These are phyloP conservation scores for Cephalotes varians DNA, from an alignment of 2,888 invertebrate genomes.

Conservation along the genomic window DNA sequence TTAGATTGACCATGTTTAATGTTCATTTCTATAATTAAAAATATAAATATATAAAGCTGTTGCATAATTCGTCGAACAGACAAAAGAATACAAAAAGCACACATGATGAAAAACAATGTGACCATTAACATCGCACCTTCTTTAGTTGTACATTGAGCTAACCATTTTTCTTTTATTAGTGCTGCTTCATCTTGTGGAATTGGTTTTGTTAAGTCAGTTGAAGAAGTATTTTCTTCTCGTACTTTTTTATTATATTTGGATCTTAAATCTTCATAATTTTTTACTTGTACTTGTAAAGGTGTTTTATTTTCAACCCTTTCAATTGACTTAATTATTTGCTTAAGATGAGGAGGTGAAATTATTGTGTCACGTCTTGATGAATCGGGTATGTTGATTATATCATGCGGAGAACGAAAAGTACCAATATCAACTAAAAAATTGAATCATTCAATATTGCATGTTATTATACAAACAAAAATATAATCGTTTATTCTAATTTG, in stretches of 20 bases:
- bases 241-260: constrained; percentile 74
- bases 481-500: not conserved
- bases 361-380: constrained; percentile 86
- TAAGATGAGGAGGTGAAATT: constrained; percentile 83
- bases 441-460: constrained; percentile 9
- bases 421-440: constrained; percentile 76
- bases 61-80: constrained; percentile 1
- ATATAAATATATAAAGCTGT: constrained; percentile 14
- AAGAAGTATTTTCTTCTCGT: constrained; percentile 30
- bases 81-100: not conserved
- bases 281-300: constrained; percentile 62
- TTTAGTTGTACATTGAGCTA: constrained; percentile 13
- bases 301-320: constrained; percentile 33
- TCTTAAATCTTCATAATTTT: constrained; percentile 75
- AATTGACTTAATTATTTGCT: constrained; percentile 53
- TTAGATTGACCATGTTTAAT: constrained; percentile 54
- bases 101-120: not conserved
- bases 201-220: constrained; percentile 14
- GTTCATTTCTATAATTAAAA: constrained; percentile 59
- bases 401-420: constrained; percentile 52
- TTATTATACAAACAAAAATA: not conserved
- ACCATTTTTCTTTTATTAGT: constrained; percentile 47
- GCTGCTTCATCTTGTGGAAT: constrained; percentile 31
- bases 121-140: constrained; percentile 46
- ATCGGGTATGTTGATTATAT: constrained; percentile 80